phyloP scores from a whole-genome alignment of 2,113 vertebrate species.

The Poeciliopsis prolifica region DNA sequence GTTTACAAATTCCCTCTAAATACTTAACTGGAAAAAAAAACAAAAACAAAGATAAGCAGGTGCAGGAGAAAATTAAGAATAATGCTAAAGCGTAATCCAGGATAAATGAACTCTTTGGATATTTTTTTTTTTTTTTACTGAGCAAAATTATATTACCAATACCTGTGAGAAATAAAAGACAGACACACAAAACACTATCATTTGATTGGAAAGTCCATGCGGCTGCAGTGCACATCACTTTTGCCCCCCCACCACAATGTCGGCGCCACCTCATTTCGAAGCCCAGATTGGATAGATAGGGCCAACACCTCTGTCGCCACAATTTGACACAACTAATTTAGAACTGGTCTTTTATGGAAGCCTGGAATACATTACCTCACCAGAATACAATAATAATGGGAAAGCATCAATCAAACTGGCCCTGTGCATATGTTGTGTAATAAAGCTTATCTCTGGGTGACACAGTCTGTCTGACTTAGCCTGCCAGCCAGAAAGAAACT shows the following conservation, averaged over 20 bases:
- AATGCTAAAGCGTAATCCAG: not conserved
- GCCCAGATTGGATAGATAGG: constrained; percentile 70
- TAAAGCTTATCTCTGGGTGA: constrained; percentile 82
- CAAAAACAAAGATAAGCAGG: too few relatives aligned
- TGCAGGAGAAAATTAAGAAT: not conserved
- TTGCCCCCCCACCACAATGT: constrained; percentile 45
- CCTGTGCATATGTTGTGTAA: constrained; percentile 72
- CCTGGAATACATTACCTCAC: constrained; percentile 74
- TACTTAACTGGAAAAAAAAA: too few relatives aligned
- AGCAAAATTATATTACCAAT: not conserved
- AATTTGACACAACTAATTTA: constrained; percentile 81
- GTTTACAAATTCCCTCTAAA: not conserved
- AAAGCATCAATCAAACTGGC: constrained; percentile 76
- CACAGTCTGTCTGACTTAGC: constrained; percentile 75
- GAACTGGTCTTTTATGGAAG: constrained; percentile 68
- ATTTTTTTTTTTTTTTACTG: not conserved
- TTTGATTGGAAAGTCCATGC: constrained; percentile 54
- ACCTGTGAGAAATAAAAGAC: not conserved
- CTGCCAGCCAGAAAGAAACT: constrained; percentile 58
- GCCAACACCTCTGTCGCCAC: constrained; percentile 60
- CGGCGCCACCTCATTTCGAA: constrained; percentile 72
- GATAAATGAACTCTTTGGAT: not conserved
- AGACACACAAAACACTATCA: constrained; percentile 36
- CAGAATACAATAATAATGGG: constrained; percentile 76
- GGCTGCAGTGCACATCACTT: constrained; percentile 1